A percentile compares a stretch with the other conserved stretches of the same genome.
phyloP scores from a whole-genome alignment of 1,140 invertebrate genomes.

The Cotesia vestalis region DNA sequence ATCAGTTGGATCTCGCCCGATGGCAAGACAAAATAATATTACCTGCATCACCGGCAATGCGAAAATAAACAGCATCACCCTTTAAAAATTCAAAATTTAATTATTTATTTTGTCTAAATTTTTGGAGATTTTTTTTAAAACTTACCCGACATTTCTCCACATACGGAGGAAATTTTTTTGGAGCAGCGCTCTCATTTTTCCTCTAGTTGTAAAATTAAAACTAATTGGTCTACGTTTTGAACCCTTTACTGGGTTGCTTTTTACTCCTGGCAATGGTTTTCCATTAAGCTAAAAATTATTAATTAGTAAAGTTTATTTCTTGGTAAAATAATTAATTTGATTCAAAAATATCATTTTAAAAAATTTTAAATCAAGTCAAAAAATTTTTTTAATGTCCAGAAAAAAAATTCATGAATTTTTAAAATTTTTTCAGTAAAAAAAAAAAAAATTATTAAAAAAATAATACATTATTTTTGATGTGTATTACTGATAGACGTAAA shows the following conservation, averaged over 20 bases:
- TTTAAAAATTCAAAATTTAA: conserved; percentile 52
- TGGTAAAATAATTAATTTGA: too few species aligned
- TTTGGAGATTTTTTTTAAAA: conserved; percentile 23
- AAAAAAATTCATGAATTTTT: too few species aligned
- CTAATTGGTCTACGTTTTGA: conserved; percentile 68
- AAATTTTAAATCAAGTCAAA: too few species aligned
- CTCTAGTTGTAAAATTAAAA: conserved; percentile 71
- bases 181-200: conserved; percentile 81
- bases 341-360: too few species aligned
- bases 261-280: conserved; percentile 65
- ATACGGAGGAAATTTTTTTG: conserved; percentile 94
- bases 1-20: conserved; percentile 88
- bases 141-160: conserved; percentile 88
- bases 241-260: conserved; percentile 64
- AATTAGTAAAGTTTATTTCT: conserved; percentile 13
- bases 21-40: conserved; percentile 93
- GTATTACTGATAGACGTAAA: too few species aligned
- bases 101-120: background rate
- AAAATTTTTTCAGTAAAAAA: too few species aligned
- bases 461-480: too few species aligned
- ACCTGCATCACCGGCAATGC: conserved; percentile 91
- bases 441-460: too few species aligned
- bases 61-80: conserved; percentile 92
- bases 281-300: conserved; percentile 66
- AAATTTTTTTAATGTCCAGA: too few species aligned